These are phyloP conservation scores for Andricus quercusramuli DNA, from an alignment of 2,888 invertebrate genomes.

Conservation along the genomic window DNA sequence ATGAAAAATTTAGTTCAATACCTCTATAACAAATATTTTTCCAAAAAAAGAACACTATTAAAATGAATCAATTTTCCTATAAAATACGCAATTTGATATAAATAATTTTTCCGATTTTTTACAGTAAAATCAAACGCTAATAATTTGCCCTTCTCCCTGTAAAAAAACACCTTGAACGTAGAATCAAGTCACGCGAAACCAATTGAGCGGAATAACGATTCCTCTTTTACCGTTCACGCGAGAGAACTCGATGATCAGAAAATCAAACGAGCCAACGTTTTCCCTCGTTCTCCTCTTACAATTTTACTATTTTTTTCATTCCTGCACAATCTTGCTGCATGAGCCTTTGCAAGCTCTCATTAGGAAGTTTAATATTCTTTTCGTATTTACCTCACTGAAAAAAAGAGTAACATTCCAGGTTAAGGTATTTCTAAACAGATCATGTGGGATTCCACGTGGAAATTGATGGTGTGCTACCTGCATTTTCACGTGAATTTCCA, in stretches of 20 bases:
- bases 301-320: background rate
- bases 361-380: background rate
- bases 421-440: too few species aligned
- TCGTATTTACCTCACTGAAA: background rate
- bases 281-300: background rate
- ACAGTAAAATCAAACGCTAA: background rate
- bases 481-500: too few species aligned
- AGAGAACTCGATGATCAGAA: background rate
- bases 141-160: background rate
- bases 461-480: too few species aligned
- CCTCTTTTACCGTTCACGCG: background rate
- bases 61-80: too few species aligned
- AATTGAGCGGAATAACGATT: slow-evolving; percentile 18
- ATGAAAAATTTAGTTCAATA: too few species aligned
- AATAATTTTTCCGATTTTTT: background rate
- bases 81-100: background rate
- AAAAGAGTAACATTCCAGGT: background rate
- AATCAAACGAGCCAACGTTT: background rate
- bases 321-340: background rate
- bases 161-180: background rate
- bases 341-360: background rate
- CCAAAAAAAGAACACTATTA: too few species aligned
- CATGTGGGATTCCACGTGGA: too few species aligned
- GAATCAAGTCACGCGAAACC: slow-evolving; percentile 3
- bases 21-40: too few species aligned